phyloP scores from a whole-genome alignment of 2,113 vertebrate species.

The Piprites chloris region DNA sequence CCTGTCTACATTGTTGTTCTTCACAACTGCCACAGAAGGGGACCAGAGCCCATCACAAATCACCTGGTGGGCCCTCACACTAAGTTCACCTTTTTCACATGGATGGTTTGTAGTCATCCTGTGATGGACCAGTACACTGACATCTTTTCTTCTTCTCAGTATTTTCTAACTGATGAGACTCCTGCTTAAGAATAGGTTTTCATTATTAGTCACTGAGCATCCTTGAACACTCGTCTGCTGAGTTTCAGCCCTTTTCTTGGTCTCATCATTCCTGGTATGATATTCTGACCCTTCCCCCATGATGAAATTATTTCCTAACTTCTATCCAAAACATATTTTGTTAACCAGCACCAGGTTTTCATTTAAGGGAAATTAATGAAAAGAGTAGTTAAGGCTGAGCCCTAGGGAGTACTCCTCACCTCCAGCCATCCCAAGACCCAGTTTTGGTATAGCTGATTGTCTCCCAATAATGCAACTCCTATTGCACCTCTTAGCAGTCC shows the following conservation, averaged over 20 bases:
- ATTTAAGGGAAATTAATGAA: not conserved
- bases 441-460: not conserved
- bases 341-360: not conserved
- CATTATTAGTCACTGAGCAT: constrained; percentile 8
- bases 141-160: constrained; percentile 37
- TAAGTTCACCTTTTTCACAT: not conserved
- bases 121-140: not conserved
- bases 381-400: not conserved
- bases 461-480: not conserved
- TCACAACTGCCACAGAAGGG: not conserved
- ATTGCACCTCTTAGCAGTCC: not conserved
- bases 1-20: not conserved
- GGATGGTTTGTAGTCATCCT: not conserved
- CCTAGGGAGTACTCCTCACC: not conserved
- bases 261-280: not conserved
- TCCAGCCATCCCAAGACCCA: not conserved
- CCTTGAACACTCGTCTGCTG: not conserved
- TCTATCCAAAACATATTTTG: not conserved
- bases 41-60: not conserved
- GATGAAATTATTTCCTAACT: not conserved
- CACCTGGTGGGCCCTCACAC: not conserved
- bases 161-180: constrained; percentile 39
- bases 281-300: not conserved
- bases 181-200: not conserved
- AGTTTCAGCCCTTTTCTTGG: not conserved